A percentile compares a stretch with the other conserved stretches of the same genome.
These are phyloP conservation scores for Linurgus olivaceus DNA, from an alignment of 2,797 vertebrate genomes.

Conservation along the genomic window DNA sequence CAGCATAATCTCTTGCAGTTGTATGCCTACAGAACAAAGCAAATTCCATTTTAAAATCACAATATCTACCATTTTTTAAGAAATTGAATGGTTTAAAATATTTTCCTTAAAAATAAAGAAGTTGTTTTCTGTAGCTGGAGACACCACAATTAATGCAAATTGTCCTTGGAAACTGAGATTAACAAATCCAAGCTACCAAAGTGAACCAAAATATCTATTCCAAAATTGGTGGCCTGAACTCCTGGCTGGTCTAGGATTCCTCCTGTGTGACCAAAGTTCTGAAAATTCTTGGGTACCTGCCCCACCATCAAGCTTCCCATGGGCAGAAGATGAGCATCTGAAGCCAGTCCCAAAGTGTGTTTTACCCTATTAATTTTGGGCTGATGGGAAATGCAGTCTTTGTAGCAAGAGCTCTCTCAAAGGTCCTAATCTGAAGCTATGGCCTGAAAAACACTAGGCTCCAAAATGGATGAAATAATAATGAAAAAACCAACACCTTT, in stretches of 20 bases:
- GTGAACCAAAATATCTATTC: background rate
- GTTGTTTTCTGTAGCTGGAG: background rate
- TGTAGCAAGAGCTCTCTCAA: background rate
- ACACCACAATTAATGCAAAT: background rate
- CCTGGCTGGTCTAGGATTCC: background rate
- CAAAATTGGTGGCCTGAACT: accelerated
- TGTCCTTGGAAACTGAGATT: accelerated
- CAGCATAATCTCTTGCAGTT: background rate
- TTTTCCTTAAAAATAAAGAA: background rate
- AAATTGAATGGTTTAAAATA: accelerated
- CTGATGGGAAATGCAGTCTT: background rate
- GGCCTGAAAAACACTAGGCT: background rate
- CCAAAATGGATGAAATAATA: background rate
- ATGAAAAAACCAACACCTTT: background rate
- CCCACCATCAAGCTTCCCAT: background rate
- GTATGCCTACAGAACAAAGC: accelerated
- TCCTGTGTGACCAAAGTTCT: accelerated
- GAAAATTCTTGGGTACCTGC: accelerated
- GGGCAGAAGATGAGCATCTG: background rate
- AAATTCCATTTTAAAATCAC: background rate
- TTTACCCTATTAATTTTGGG: background rate
- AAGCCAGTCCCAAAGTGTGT: background rate
- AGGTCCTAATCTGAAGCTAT: background rate
- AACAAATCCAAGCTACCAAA: background rate
- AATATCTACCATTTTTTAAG: accelerated